Conservation (phyloP, 2,888 invertebrate species). For the Nymphalis polychloros region DNA sequence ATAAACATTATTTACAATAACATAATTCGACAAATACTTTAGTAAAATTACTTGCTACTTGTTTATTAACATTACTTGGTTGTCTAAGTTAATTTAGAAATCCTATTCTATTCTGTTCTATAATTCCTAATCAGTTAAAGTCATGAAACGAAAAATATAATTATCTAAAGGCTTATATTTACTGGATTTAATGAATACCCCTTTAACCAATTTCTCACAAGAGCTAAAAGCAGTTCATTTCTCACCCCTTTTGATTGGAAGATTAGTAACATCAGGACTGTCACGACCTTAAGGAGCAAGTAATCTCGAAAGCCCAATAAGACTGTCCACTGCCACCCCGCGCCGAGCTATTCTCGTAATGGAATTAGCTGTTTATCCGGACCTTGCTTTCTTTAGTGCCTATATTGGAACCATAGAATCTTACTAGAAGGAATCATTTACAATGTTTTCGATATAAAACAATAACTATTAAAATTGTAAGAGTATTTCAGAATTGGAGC, state of each 20-base stretch:
- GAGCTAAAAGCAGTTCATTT: slow-evolving; percentile 17
- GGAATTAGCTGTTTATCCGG: slow-evolving; percentile 61
- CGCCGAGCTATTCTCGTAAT: slow-evolving; percentile 56
- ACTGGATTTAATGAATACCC: slow-evolving; percentile 1
- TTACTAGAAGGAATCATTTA: slow-evolving; percentile 25
- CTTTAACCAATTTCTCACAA: not conserved
- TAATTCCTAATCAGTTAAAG: not conserved
- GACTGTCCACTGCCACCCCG: slow-evolving; percentile 48
- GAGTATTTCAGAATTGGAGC: too few relatives aligned
- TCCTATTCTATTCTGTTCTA: not conserved
- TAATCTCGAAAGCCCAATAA: slow-evolving; percentile 41
- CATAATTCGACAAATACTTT: too few relatives aligned
- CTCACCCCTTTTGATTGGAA: slow-evolving; percentile 29
- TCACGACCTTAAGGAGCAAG: slow-evolving; percentile 39
- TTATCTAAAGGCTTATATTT: not conserved
- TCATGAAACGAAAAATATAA: not conserved
- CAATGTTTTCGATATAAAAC: not conserved
- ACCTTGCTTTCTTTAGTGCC: slow-evolving; percentile 41
- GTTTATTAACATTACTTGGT: too few relatives aligned
- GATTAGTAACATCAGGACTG: slow-evolving; percentile 30
- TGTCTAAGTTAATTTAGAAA: not conserved
- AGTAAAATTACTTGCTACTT: too few relatives aligned
- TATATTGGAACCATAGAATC: slow-evolving; percentile 30
- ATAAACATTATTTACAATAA: not conserved
- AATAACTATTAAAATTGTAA: too few relatives aligned